phyloP scores from a whole-genome alignment of 2,888 invertebrate species.

The Sesamia inferens region DNA sequence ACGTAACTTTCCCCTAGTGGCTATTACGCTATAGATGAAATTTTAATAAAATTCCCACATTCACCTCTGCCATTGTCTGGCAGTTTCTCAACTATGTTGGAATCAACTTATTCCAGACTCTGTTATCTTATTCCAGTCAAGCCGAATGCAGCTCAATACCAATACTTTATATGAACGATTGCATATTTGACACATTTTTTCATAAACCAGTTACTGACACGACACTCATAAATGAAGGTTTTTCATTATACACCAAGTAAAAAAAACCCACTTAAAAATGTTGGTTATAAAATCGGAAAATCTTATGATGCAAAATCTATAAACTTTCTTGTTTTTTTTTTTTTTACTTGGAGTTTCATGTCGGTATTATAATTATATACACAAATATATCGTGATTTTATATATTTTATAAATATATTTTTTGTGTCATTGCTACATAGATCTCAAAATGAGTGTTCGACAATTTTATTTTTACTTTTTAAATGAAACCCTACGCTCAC shows the following conservation, averaged over 20 bases:
- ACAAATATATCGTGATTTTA: neutral
- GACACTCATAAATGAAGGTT: neutral
- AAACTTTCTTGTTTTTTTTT: neutral
- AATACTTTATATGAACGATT: neutral
- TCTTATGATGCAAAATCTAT: neutral
- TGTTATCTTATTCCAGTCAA: neutral
- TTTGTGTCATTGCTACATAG: neutral
- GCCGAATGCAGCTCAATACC: neutral
- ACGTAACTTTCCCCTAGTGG: constrained; percentile 46
- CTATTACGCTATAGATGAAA: no score
- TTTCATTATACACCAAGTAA: neutral
- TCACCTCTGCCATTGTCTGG: no score
- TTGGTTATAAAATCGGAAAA: neutral
- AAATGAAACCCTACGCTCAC: neutral
- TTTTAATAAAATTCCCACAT: neutral
- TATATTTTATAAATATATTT: neutral
- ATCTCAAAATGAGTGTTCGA: neutral
- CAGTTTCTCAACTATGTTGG: neutral
- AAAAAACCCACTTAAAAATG: neutral
- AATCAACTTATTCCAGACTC: neutral
- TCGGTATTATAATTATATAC: neutral
- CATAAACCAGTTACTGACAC: neutral
- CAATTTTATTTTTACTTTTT: neutral
- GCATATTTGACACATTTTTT: neutral
- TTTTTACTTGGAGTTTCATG: neutral